These are phyloP conservation scores for Agonopterix alstromeriana DNA, from an alignment of 2,888 invertebrate genomes.

Conservation along the genomic window DNA sequence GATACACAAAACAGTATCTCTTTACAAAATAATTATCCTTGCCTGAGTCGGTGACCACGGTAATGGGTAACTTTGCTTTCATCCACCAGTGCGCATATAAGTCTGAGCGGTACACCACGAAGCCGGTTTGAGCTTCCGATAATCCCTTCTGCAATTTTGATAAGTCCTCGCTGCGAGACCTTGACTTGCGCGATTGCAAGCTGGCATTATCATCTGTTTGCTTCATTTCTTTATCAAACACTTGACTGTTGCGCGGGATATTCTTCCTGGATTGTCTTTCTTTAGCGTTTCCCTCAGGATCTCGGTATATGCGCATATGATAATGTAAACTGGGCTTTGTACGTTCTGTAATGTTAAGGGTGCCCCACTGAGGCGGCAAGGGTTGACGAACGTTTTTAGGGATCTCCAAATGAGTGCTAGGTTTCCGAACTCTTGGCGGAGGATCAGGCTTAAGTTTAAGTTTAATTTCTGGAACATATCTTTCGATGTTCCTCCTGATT, in stretches of 20 bases:
- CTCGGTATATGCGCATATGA: slow-evolving; percentile 70
- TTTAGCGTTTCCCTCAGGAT: slow-evolving; percentile 32
- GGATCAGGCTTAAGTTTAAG: slow-evolving; percentile 66
- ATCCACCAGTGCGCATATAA: slow-evolving; percentile 96
- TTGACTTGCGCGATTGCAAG: slow-evolving; percentile 43
- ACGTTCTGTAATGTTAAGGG: slow-evolving; percentile 64
- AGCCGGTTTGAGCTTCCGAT: slow-evolving; percentile 56
- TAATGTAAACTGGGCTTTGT: slow-evolving; percentile 69
- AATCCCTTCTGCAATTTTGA: slow-evolving; percentile 63
- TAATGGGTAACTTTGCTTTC: slow-evolving; percentile 87
- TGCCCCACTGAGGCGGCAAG: slow-evolving; percentile 64
- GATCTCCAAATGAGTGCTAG: slow-evolving; percentile 62
- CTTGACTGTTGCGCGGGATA: slow-evolving; percentile 50
- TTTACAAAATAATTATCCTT: slow-evolving; percentile 77
- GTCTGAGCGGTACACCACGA: slow-evolving; percentile 85
- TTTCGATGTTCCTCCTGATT: slow-evolving; percentile 58
- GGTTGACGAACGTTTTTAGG: slow-evolving; percentile 67
- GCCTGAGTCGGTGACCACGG: slow-evolving; percentile 77
- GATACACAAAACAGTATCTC: slow-evolving; percentile 72
- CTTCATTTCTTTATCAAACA: slow-evolving; percentile 39
- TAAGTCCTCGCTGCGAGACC: slow-evolving; percentile 67
- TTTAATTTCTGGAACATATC: slow-evolving; percentile 59
- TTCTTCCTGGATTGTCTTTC: slow-evolving; percentile 48
- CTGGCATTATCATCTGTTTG: slow-evolving; percentile 23
- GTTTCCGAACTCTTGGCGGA: slow-evolving; percentile 62